Conservation (phyloP, 2,113 vertebrate genomes). For the Choloepus hoffmanni region DNA sequence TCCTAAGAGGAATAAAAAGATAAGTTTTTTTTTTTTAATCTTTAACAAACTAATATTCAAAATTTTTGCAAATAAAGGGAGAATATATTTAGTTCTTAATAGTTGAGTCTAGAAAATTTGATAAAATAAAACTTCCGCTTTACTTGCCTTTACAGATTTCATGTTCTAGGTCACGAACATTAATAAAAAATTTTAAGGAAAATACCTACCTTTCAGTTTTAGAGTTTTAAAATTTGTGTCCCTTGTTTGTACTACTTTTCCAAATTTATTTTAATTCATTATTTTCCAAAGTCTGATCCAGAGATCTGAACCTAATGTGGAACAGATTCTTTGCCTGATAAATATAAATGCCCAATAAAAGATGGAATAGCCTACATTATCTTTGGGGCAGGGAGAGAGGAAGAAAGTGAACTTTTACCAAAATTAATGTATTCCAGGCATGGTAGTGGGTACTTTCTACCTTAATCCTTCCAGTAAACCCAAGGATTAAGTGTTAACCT, state of each 20-base stretch:
- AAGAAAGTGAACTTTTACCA: background rate
- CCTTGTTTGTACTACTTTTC: background rate
- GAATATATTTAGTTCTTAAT: background rate
- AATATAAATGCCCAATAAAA: background rate
- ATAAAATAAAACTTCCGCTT: constrained; percentile 1
- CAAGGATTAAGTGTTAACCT: background rate
- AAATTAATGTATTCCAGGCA: background rate
- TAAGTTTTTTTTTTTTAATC: background rate
- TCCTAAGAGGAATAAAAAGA: background rate
- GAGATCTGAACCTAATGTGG: background rate
- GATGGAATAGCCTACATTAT: rapidly evolving
- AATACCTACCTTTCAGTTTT: background rate
- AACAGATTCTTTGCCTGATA: background rate
- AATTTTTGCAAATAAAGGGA: constrained; percentile 25
- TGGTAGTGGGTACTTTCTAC: background rate
- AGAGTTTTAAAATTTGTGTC: background rate
- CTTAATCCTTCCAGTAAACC: background rate
- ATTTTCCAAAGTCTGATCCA: background rate
- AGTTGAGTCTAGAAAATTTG: constrained; percentile 8
- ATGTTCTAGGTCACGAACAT: background rate
- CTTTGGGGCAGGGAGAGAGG: background rate
- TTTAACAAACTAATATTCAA: background rate
- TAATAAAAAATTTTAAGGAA: constrained; percentile 28
- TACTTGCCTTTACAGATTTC: background rate
- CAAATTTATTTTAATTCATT: constrained; percentile 1